These are phyloP conservation scores for Orthosia incerta DNA, from an alignment of 2,888 invertebrate species.

Conservation along the genomic window DNA sequence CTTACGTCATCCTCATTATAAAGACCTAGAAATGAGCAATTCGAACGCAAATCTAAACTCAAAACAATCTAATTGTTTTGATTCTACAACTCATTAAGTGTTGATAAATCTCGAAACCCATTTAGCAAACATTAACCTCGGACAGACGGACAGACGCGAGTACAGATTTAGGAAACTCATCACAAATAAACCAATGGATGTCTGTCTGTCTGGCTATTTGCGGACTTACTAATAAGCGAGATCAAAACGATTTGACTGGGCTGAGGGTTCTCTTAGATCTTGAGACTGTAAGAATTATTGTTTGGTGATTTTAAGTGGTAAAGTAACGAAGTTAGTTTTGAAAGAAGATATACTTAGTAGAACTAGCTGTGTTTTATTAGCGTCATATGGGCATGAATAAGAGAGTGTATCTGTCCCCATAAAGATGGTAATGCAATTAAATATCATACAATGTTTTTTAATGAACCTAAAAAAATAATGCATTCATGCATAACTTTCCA, in stretches of 20 bases:
- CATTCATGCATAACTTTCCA: too few relatives aligned
- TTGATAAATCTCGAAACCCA: conserved; percentile 42
- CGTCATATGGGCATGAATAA: not conserved
- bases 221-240: conserved; percentile 54
- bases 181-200: conserved; percentile 50
- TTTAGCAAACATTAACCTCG: conserved; percentile 55
- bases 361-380: not conserved
- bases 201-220: conserved; percentile 64
- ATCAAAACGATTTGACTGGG: conserved; percentile 59
- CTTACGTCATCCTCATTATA: conserved; percentile 1
- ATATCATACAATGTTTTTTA: not conserved
- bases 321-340: conserved; percentile 20
- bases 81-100: not conserved
- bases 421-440: not conserved
- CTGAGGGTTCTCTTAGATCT: conserved; percentile 42
- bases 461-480: too few relatives aligned
- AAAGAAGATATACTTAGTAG: not conserved
- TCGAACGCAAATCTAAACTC: not conserved
- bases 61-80: conserved; percentile 23
- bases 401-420: not conserved
- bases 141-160: conserved; percentile 42
- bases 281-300: conserved; percentile 34
- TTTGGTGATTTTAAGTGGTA: conserved; percentile 18
- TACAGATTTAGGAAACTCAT: conserved; percentile 60
- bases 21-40: conserved; percentile 12